Evolutionary conservation across 2,113 vertebrate genomes (phyloP).

Genomic region (Ancistrus triradiatus): DNA sequence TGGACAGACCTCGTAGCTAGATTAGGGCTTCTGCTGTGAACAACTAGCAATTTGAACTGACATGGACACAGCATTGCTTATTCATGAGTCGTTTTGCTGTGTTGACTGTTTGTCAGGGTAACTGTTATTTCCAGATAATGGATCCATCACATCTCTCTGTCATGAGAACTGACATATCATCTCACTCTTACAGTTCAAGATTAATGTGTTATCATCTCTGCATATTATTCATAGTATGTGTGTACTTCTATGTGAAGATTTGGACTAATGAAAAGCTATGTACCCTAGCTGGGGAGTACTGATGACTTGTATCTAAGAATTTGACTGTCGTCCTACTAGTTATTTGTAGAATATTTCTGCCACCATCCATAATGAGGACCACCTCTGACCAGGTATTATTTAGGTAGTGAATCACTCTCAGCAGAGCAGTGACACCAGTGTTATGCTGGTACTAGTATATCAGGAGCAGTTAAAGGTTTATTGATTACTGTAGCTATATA

Average conservation of each 20-base stretch:
- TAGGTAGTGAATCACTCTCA: too few species aligned
- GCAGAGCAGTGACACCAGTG: too few species aligned
- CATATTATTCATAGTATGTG: constrained; percentile 4
- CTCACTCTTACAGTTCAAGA: not conserved
- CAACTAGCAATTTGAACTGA: constrained; percentile 20
- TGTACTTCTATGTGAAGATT: constrained; percentile 1
- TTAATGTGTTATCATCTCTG: constrained; percentile 16
- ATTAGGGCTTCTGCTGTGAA: constrained; percentile 12
- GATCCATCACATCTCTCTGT: constrained; percentile 4
- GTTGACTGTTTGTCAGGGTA: constrained; percentile 37
- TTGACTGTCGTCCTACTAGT: too few species aligned
- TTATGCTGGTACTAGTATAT: too few species aligned
- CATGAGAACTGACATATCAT: constrained; percentile 21
- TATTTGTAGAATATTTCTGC: too few species aligned
- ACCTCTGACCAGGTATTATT: too few species aligned
- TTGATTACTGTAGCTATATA: too few species aligned
- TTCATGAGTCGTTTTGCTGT: constrained; percentile 34
- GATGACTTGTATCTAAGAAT: too few species aligned
- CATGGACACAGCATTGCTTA: constrained; percentile 34
- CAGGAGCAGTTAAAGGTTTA: too few species aligned
- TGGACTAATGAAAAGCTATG: constrained; percentile 15
- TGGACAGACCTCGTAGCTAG: constrained; percentile 14
- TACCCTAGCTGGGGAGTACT: not conserved
- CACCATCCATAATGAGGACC: too few species aligned
- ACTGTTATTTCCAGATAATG: constrained; percentile 29